Evolutionary conservation across 1,140 invertebrate genomes (phyloP), one percentile per base, ranked within the genome.

Genomic region (Arctopsyche grandis): DNA sequence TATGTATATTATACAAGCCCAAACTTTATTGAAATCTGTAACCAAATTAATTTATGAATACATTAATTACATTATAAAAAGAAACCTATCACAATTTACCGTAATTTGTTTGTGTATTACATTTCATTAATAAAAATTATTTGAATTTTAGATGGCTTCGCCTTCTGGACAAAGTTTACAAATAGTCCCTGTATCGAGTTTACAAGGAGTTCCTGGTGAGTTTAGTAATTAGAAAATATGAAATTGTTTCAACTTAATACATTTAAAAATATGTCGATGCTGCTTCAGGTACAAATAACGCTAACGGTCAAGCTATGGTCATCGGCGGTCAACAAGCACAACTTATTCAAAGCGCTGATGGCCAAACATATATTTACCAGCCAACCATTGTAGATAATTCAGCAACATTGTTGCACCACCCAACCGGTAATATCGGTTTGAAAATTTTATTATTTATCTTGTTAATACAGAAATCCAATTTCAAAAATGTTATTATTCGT

Each of bases 281-380:
- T 38, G 7, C 7, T 79, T 48, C 29, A 60, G 80, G 73, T 26
- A 9, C 26, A 19, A 76, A 63, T 48, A 71, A 71, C 63, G 38
- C 58, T 22, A 56, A 63, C 48, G 52, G 48, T 10, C 52, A 82
- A 85, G 84, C 86, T 56, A 81, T 86, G 43, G 84, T 84, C 38
- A 84, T 82, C 48, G 86, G 84, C n/a, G 84, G 86, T 0, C 88
- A 89, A 75, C 86, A 87, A 79, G 91, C 94, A 80, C 94, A 97
- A 86, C 90, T 98, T 24, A 92, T 98, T 44, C 96, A 98, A 86
- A 96, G 96, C 9, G 90, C 94, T 0, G 96, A 98, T 89, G 97
- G 97, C n/a, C 96, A 98, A 86, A 97, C 96, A 0, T 94, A 95
- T 81, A 93, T 97, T 77, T 98, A 97, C 85, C 95, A 97, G 85